Base-by-base conservation (phyloP, 2,888 invertebrate species). In the Automeris io region DNA sequence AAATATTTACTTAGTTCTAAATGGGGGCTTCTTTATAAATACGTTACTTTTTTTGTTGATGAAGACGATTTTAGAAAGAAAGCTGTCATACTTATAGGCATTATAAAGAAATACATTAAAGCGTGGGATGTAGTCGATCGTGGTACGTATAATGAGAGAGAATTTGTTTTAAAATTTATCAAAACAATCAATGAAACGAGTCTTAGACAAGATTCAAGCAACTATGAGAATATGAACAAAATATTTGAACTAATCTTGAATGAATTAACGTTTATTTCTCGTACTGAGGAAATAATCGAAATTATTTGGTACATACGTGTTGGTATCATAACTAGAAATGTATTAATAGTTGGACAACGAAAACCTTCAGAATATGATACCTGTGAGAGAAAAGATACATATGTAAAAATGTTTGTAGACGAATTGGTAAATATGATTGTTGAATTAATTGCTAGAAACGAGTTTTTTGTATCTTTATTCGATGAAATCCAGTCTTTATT, bases 221-320 rank as follows among this genome's bases (percentile, higher is more conserved):
- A 22, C 18, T 40, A 37, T 6, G 33, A 37, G 34, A 42, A 51
- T 11, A 26, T 45, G 0, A 49, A 50, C 42, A 25, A 29, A 1
- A 26, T 70, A 23, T 48, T 65, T 39, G 53, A 57, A 19, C 37
- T 31, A 6, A 41, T 70, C 19, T 23, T 63, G 5, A 24, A 45
- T 23, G 40, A 35, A 11, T 40, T 65, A 9, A 39, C 39, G 23
- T 48, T 42, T 6, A 34, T 26, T 12, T 45, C 61, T 22, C 43
- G 46, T 3, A 19, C 46, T 3, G 37, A 57, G 21, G 51, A 61
- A 32, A 52, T 51, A 11, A 70, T 68, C 37, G 39, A 51, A 5
- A 18, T 37, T 8, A n/a, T 54, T n/a, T 70, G 65, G 71, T 40
- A 54, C 8, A 42, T 70, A 25, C 37, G 45, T 18, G 29, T 70